Base-by-base conservation (phyloP, 2,888 invertebrate species). In the Alsophila aescularia region DNA sequence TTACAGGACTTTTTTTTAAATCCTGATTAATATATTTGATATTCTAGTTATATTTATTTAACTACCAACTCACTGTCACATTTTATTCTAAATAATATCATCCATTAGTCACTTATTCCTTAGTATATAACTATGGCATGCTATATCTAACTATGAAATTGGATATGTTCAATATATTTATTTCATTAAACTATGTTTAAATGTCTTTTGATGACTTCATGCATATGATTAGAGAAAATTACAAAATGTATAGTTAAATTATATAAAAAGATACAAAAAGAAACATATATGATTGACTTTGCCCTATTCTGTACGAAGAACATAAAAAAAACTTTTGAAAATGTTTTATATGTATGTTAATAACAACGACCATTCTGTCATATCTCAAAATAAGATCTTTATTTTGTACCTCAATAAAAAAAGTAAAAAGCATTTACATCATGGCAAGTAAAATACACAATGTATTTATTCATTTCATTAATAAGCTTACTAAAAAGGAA, bases 401-500 rank as follows among this genome's bases (percentile, higher is more conserved):
- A 52, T 52, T 52, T 45, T 41, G 41, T 47, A 40, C 40, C 34
- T 29, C 29, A 40, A 35, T 52, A 41, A 52, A 39, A n/a, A 34
- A 13, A 36, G 47, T 18, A 40, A 48, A 54, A 48, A 42, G 41
- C 43, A 16, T 18, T 53, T 42, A 36, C 41, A 27, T 13, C 13
- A 53, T 54, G 48, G 53, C 53, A 54, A 54, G 48, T 47, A 48
- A 53, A 53, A 35, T 36, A 52, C 35, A 15, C 31, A 41, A 53
- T 27, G 39, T 54, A 29, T 18, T 47, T 29, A 49, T 8, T 45
- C 29, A 55, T 14, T 56, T 40, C 27, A 49, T 43, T 54, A 52
- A 27, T 45, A 39, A 45, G 35, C 50, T 56, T 51, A 50, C 14
- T 44, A 45, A 45, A 51, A 56, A 45, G 50, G 50, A 55, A 50